Percentiles rank a stretch among this genome's conserved stretches.
These are phyloP conservation scores for Brachionus sp. DNA, from an alignment of 1,140 invertebrate genomes.

Conservation along the genomic window DNA sequence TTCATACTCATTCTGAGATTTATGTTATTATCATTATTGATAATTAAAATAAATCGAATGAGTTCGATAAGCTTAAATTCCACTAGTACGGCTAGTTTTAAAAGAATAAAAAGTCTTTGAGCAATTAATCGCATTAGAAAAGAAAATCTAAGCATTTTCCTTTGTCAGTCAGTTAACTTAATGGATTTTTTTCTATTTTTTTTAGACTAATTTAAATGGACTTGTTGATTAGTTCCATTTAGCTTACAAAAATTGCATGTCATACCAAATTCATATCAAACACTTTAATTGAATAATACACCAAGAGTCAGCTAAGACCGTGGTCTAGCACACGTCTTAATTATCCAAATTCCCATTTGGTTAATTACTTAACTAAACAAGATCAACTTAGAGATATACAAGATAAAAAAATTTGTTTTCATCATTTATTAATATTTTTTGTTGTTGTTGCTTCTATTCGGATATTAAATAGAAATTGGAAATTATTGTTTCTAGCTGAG, in stretches of 20 bases:
- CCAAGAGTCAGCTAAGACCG: background rate
- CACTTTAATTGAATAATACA: constrained; percentile 20
- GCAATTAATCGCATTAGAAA: constrained; percentile 18
- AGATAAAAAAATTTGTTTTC: background rate
- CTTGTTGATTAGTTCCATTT: background rate
- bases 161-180: background rate
- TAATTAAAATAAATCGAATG: background rate
- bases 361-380: constrained; percentile 39
- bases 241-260: constrained; percentile 24
- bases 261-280: constrained; percentile 20
- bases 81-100: background rate
- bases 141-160: background rate
- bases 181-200: background rate
- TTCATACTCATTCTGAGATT: background rate
- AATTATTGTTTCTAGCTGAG: background rate
- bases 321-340: background rate
- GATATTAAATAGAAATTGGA: constrained; percentile 4
- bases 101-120: background rate
- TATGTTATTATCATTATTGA: constrained; percentile 24
- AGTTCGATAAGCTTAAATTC: background rate
- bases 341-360: constrained; percentile 18
- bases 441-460: background rate
- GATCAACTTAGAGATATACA: background rate
- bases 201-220: constrained; percentile 12
- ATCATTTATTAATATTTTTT: background rate